Evolutionary conservation across 1,140 invertebrate species (phyloP), one percentile per base, ranked within the genome.

Genomic region (Vollenhovia emeryi): DNA sequence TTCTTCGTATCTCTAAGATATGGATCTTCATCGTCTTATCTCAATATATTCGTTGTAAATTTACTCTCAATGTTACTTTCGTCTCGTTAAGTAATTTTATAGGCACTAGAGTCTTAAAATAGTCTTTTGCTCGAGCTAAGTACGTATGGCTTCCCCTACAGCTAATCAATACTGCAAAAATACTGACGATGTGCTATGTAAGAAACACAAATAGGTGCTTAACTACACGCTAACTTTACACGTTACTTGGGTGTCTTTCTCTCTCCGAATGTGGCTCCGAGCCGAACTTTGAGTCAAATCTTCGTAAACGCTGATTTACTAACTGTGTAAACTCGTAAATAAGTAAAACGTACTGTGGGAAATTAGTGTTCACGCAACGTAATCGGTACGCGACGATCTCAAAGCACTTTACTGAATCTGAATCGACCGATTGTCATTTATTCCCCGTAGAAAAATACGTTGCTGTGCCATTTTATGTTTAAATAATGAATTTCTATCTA

Each of bases 41-140:
- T 68, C 43, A 8, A 40, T n/a, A 52, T 55, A 60, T 36, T 80
- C 64, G 45, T 79, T 80, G 64, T 43, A 57, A 71, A 57, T 80
- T 69, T 80, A 57, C 8, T 27, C 9, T 79, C 21, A 30, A 52
- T 24, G 13, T 18, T 79, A 27, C 9, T 40, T 68, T 69, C 11
- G 11, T 27, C 13, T 57, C 11, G 50, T 55, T 79, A n/a, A 79
- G 24, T 52, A 55, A 40, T 21, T 33, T 55, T 75, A 59, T 55
- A 80, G 78, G 78, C 78, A 80, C 64, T 80, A 80, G 24, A 57
- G 24, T 71, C 33, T 80, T 80, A 71, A 80, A 80, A 69, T 69
- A 69, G 21, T 57, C 30, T 71, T 71, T 57, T 57, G 4, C 3
- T 52, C 33, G 43, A 79, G 33, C 62, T 80, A 69, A 69, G 33